phyloP scores from a whole-genome alignment of 2,888 invertebrate species.

The Acleris holmiana region DNA sequence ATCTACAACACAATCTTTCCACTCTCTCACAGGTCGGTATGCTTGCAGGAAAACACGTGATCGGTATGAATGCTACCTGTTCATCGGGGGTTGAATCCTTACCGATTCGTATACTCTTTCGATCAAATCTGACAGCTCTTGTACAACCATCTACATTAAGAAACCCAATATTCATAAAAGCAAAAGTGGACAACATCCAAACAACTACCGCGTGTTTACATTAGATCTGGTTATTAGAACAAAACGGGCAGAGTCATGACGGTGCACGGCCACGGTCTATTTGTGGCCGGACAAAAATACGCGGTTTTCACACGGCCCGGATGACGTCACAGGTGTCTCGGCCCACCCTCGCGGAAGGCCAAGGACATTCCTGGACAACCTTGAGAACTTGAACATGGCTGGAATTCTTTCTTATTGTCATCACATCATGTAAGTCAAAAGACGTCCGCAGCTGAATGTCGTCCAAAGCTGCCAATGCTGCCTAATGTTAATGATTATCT shows the following conservation, averaged over 20 bases:
- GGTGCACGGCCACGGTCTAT: constrained; percentile 49
- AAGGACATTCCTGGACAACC: constrained; percentile 34
- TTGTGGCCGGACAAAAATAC: constrained; percentile 63
- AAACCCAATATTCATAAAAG: constrained; percentile 22
- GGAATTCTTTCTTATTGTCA: too few relatives aligned
- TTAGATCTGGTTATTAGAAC: constrained; percentile 46
- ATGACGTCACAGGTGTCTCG: constrained; percentile 39
- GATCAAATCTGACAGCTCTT: too few relatives aligned
- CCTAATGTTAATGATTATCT: too few relatives aligned
- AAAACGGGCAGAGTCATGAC: constrained; percentile 47
- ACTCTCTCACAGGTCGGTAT: too few relatives aligned
- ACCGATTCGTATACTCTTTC: too few relatives aligned
- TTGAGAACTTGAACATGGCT: constrained; percentile 36
- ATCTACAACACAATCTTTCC: too few relatives aligned
- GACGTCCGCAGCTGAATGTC: too few relatives aligned
- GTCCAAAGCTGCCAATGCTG: too few relatives aligned
- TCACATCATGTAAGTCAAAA: too few relatives aligned
- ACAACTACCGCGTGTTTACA: constrained; percentile 35
- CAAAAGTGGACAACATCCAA: constrained; percentile 4
- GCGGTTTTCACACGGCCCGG: constrained; percentile 63
- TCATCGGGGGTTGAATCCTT: too few relatives aligned
- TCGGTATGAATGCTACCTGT: too few relatives aligned
- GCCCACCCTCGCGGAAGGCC: constrained; percentile 39
- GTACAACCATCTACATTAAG: neutral
- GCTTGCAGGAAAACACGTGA: too few relatives aligned